Conservation (phyloP, 2,888 invertebrate genomes). For the Acrobasis suavella region DNA sequence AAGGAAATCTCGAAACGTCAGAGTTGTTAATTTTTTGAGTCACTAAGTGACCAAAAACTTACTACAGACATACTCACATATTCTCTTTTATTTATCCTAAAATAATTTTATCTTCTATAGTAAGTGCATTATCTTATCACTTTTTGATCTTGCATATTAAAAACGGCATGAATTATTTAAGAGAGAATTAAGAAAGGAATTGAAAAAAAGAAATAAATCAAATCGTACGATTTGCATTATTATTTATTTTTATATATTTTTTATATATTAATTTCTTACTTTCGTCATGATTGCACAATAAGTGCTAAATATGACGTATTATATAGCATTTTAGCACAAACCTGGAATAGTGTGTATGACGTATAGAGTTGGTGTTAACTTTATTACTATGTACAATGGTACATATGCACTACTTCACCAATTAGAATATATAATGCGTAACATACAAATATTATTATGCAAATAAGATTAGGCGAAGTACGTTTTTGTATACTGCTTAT, state of each 20-base stretch:
- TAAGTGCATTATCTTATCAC: too few species aligned
- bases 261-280: too few species aligned
- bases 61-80: neutral
- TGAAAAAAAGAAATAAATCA: too few species aligned
- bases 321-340: neutral
- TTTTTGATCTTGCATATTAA: too few species aligned
- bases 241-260: too few species aligned
- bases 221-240: too few species aligned
- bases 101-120: too few species aligned
- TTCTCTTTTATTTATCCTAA: too few species aligned
- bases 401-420: constrained; percentile 15
- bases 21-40: constrained; percentile 13
- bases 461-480: neutral
- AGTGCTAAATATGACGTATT: constrained; percentile 12
- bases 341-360: neutral
- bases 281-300: neutral
- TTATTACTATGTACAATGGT: constrained; percentile 24
- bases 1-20: neutral
- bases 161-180: too few species aligned
- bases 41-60: neutral
- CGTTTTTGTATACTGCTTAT: neutral
- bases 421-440: constrained; percentile 22
- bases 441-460: neutral
- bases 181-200: too few species aligned
- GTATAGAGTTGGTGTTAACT: constrained; percentile 26